These are phyloP conservation scores for Heteronetta atricapilla DNA, from an alignment of 2,113 vertebrate species.

Conservation along the genomic window DNA sequence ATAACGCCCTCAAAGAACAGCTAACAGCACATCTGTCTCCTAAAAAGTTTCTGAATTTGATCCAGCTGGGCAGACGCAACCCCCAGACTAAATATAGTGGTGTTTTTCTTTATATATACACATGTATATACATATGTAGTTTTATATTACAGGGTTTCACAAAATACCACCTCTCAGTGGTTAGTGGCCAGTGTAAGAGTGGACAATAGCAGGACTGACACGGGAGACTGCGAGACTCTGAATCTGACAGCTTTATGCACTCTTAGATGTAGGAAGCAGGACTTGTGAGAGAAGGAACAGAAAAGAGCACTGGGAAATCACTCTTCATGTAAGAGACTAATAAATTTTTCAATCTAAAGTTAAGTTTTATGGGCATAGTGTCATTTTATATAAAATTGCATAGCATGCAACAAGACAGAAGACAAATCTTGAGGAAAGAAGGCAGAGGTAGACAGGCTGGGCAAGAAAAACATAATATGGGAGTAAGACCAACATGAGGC, in stretches of 20 bases:
- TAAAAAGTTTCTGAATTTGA: background rate
- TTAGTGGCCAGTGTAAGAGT: too few relatives aligned
- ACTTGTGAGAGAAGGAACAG: background rate
- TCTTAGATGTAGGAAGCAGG: background rate
- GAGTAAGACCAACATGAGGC: background rate
- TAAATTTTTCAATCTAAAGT: background rate
- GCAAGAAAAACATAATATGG: background rate
- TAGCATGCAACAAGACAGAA: background rate
- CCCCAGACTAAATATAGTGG: background rate
- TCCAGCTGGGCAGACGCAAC: background rate
- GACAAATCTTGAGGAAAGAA: background rate
- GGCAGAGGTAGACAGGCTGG: background rate
- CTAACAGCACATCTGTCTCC: background rate
- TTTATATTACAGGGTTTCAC: background rate
- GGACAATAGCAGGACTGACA: background rate
- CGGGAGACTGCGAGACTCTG: background rate
- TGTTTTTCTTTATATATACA: background rate
- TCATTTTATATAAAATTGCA: background rate
- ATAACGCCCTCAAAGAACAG: conserved; percentile 19
- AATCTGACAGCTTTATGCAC: background rate
- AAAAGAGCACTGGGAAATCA: background rate
- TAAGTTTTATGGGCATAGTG: background rate
- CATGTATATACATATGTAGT: too few relatives aligned
- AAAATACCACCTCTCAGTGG: too few relatives aligned
- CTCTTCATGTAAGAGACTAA: background rate